Base-by-base conservation (phyloP, 1,140 invertebrate species). In the Centruroides sculpturatus region DNA sequence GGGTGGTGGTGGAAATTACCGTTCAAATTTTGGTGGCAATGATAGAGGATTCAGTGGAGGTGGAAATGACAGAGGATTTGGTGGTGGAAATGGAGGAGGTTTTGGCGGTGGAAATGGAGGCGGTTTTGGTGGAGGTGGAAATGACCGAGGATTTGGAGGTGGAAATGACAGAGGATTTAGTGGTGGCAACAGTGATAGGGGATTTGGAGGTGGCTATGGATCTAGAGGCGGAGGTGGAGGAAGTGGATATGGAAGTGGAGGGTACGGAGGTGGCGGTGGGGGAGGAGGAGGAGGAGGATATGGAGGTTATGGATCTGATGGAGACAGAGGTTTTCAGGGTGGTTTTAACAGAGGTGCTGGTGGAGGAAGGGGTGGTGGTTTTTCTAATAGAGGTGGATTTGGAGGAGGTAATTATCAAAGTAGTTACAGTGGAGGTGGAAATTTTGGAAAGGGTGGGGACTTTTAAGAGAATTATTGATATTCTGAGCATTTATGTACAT, bases 211-310 rank as follows among this genome's bases (percentile, higher is more conserved):
- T 34, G 34, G 47, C 1, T 8, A 7, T 57, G 57, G 56, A 3
- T 58, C 34, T 58, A 47, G 52, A 49, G 23, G 52, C 3, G 59
- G 55, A 35, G 55, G 59, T 23, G 12, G 36, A 5, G 23, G 55
- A 35, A 48, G 47, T 48, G 57, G 56, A 3, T 58, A 34, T 58
- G 54, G 52, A 49, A 41, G 52, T 8, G 46, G 55, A n/a, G 12
- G 48, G 12, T 41, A 12, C 54, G 55, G 57, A 34, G 35, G 11
- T 51, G 63, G 58, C 5, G 51, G 50, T 35, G 10, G 48, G 41
- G 57, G 61, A 12, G 52, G 41, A 36, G 36, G 51, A n/a, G n/a
- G n/a, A 59, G 59, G 52, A 48, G 55, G 63, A 54, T 11, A 46
- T 52, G 59, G 61, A 13, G 58, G 63, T 41, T 49, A 57, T 35